A percentile compares a stretch with the other conserved stretches of the same genome.
Conservation (phyloP, 2,888 invertebrate genomes). For the Macrosoma leucophasiata region DNA sequence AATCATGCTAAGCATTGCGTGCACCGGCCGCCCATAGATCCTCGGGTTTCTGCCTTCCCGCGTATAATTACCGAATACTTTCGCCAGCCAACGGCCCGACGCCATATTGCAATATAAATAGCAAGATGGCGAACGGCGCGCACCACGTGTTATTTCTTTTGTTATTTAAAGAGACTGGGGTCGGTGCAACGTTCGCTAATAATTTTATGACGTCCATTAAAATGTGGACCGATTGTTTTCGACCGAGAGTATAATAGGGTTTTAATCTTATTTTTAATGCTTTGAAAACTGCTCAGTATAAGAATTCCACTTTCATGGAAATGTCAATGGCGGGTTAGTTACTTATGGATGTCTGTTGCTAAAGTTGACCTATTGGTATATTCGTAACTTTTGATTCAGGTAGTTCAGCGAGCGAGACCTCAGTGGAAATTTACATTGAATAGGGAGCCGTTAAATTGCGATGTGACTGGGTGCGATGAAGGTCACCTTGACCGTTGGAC, state of each 20-base stretch:
- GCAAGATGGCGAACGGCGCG: conserved; percentile 66
- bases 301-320: no score
- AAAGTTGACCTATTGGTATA: no score
- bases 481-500: conserved; percentile 66
- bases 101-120: conserved; percentile 73
- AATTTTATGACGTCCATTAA: conserved; percentile 17
- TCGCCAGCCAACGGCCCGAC: conserved; percentile 63
- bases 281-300: no score
- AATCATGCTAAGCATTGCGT: conserved; percentile 71
- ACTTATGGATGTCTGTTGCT: no score
- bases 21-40: conserved; percentile 64
- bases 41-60: conserved; percentile 60
- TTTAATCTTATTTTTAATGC: no score
- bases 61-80: conserved; percentile 71
- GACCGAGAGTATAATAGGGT: no score
- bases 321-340: no score
- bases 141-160: conserved; percentile 63
- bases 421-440: conserved; percentile 63
- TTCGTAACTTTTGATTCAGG: conserved; percentile 32
- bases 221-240: no score
- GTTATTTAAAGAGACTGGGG: conserved; percentile 44
- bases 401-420: conserved; percentile 51
- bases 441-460: conserved; percentile 55
- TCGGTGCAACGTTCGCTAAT: conserved; percentile 29
- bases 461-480: conserved; percentile 51